Base-by-base conservation (phyloP, 2,888 invertebrate genomes). In the Toxonevra muliebris region DNA sequence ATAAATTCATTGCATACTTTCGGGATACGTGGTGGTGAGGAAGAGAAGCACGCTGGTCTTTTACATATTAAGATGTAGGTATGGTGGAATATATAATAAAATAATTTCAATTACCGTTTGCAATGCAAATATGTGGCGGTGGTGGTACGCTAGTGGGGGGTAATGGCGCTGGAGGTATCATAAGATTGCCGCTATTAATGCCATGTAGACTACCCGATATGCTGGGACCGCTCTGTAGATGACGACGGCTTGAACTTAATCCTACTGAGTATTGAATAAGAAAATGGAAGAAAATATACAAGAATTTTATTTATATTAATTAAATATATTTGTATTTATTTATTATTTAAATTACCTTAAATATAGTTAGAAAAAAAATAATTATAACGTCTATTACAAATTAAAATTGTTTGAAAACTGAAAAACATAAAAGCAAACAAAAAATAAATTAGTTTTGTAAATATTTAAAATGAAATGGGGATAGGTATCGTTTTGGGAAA, bases 141-240 rank as follows among this genome's bases (percentile, higher is more conserved):
- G 85, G 85, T 67, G 86, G 85, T 65, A 86, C 83, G 69, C 83
- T 84, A 43, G 84, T 84, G 20, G 85, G 85, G 64, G 85, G 86
- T 70, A 84, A 71, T n/a, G 86, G 85, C 12, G 86, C 86, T 11
- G 85, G 86, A 61, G 85, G 85, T 73, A 86, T 85, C 69, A 84
- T 80, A 67, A 86, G 72, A 30, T 78, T 81, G 43, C 84, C 84
- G 69, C 83, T 84, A 70, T 85, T 85, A 45, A 86, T 83, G 70
- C 85, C 85, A 68, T 85, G 85, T 62, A 86, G 74, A 70, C 86
- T 86, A 65, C 86, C 86, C n/a, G 86, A 85, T 68, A 86, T 80
- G 73, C 86, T 86, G 61, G 83, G 80, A 53, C 85, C 85, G 48
- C 83, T 80, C 76, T 86, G 86, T 70, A 86, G 75, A 80, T 86